Evolutionary conservation across 1,140 invertebrate genomes (phyloP), one percentile per base, ranked within the genome.

Genomic region (Atopsyche davidsoni): DNA sequence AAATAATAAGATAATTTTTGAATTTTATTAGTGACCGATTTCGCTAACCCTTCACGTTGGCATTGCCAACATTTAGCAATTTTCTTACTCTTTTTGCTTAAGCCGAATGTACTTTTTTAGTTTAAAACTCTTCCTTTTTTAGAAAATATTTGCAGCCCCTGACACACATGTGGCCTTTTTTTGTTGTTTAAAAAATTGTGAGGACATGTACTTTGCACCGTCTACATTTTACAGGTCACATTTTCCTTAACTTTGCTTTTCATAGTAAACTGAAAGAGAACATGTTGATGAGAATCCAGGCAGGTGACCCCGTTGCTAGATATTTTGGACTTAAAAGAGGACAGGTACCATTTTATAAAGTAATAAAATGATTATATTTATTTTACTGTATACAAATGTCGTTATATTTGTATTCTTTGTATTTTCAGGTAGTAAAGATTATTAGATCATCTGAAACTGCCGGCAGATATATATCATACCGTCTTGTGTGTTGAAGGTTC

Each of bases 271-370:
- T 99, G 23, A 99, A 98, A 73, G 97, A 99, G 69, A 97, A 94
- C 66, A 96, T 98, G 78, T 75, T 99, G 59, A 98, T 98, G 86
- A 83, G 96, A 66, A 99, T 99, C 68, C 97, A 99, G 76, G 87
- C 87, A 16, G 92, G 93, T 42, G 97, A 99, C 77, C 97, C 97
- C 10, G 95, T 99, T 9, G 90, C 96, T 1, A 77, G 97, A 64
- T 98, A 98, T 72, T 98, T 95, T 79, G 96, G 96, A 47, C 73
- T 98, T 1, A 96, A 96, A 70, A 79, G 93, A 75, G 95, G 95
- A 67, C 94, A 98, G 79, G 89, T 90, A 68, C 65, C 3, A 36
- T 45, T 52, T 9, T 22, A 14, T 10, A 11, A 17, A 19, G 32
- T 43, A 21, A 16, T 43, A 16, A 32, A 19, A 47, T 56, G 23